Conservation (phyloP, 2,113 vertebrate genomes). For the Burhinus bistriatus region DNA sequence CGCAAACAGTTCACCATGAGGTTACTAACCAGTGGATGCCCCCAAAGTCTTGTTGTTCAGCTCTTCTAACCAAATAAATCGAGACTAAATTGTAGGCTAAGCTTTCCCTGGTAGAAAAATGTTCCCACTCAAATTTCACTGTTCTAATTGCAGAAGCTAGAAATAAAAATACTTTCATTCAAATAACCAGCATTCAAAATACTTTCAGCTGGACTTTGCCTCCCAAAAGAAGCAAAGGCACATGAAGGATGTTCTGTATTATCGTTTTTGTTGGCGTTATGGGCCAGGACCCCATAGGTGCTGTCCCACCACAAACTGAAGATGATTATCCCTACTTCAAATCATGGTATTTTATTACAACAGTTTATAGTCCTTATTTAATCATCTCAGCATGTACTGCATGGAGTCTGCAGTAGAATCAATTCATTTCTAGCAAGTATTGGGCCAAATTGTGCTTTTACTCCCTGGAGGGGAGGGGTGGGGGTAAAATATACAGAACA, state of each 20-base stretch:
- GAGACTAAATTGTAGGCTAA: conserved; percentile 23
- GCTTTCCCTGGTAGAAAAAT: not conserved
- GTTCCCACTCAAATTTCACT: conserved; percentile 39
- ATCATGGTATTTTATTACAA: conserved; percentile 13
- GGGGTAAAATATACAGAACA: conserved; percentile 41
- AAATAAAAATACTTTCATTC: conserved; percentile 52
- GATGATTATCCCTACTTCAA: conserved; percentile 6
- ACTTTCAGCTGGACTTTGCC: conserved; percentile 16
- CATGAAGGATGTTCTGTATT: not conserved
- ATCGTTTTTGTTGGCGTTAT: not conserved
- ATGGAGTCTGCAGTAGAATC: conserved; percentile 11
- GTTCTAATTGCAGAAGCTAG: conserved; percentile 54
- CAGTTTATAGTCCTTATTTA: conserved; percentile 34
- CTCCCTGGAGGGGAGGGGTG: conserved; percentile 28
- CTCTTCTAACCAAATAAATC: not conserved
- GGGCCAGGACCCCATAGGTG: conserved; percentile 20
- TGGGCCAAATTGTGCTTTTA: conserved; percentile 40
- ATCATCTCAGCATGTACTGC: conserved; percentile 31
- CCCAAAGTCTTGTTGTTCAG: not conserved
- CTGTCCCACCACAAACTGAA: not conserved
- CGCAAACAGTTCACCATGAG: not conserved
- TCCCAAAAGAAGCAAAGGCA: not conserved
- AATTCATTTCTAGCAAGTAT: conserved; percentile 33
- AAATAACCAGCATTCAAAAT: conserved; percentile 22
- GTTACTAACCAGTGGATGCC: not conserved